Conservation (phyloP, 2,113 vertebrate species). For the Coryphaenoides rupestris region DNA sequence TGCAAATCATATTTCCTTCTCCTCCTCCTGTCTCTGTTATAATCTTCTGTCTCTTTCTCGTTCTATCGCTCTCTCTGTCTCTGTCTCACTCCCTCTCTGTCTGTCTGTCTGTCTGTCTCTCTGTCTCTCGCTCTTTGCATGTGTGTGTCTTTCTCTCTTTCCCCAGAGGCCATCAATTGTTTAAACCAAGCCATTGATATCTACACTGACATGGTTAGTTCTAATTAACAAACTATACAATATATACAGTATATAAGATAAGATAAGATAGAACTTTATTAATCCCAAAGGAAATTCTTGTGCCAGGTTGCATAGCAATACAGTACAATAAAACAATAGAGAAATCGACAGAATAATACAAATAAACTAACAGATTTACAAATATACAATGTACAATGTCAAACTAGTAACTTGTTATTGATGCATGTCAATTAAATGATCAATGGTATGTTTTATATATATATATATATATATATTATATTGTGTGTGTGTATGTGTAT, state of each 20-base stretch:
- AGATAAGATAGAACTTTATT: too few relatives aligned
- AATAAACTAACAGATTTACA: too few relatives aligned
- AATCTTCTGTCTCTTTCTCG: too few relatives aligned
- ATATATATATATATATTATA: too few relatives aligned
- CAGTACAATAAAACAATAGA: too few relatives aligned
- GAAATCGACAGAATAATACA: too few relatives aligned
- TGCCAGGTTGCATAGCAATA: too few relatives aligned
- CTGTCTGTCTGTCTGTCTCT: background rate
- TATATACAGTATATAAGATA: too few relatives aligned
- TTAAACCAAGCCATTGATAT: conserved; percentile 99
- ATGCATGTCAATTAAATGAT: background rate
- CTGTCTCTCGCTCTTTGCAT: background rate
- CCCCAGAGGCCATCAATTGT: conserved; percentile 98
- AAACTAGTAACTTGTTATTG: background rate
- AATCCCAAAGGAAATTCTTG: too few relatives aligned
- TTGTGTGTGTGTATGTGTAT: background rate
- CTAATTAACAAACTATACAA: background rate
- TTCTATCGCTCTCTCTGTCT: too few relatives aligned
- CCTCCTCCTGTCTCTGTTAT: too few relatives aligned
- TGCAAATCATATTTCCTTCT: conserved; percentile 49
- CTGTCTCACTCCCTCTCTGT: background rate
- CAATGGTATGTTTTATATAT: background rate
- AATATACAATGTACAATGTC: too few relatives aligned
- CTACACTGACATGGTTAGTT: conserved; percentile 98
- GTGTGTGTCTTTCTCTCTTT: background rate